Percentiles rank a stretch among this genome's conserved stretches.
Conservation (phyloP, 2,888 invertebrate genomes). For the Cylindroiulus punctatus region DNA sequence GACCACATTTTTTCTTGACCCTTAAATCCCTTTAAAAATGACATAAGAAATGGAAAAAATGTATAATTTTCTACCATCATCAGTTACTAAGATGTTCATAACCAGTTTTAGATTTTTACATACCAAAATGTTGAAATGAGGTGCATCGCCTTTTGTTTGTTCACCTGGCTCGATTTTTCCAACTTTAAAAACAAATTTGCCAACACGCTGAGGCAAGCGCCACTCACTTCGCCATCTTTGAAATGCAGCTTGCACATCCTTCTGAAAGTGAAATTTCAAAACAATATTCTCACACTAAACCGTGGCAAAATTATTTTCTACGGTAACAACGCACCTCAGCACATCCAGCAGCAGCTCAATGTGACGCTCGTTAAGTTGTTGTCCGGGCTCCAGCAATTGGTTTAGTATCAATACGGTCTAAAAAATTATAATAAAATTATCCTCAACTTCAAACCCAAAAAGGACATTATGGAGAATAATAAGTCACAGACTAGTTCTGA, state of each 20-base stretch:
- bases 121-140: slow-evolving; percentile 36
- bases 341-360: not conserved
- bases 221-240: slow-evolving; percentile 43
- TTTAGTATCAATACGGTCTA: not conserved
- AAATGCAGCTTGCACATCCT: slow-evolving; percentile 44
- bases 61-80: too few species aligned
- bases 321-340: not conserved
- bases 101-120: too few species aligned
- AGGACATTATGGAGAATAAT: not conserved
- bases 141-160: slow-evolving; percentile 35
- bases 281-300: too few species aligned
- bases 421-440: not conserved
- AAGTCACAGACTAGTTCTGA: too few species aligned
- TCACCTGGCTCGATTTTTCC: not conserved
- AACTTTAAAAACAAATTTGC: slow-evolving; percentile 3
- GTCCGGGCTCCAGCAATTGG: not conserved
- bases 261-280: not conserved
- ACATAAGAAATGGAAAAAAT: not conserved
- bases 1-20: slow-evolving; percentile 18
- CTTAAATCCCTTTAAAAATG: not conserved
- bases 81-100: too few species aligned
- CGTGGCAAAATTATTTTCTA: too few species aligned
- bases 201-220: not conserved
- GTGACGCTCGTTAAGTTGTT: slow-evolving; percentile 16
- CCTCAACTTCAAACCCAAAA: too few species aligned